Conservation (phyloP, 2,888 invertebrate genomes). For the Synanthedon andrenaeformis region DNA sequence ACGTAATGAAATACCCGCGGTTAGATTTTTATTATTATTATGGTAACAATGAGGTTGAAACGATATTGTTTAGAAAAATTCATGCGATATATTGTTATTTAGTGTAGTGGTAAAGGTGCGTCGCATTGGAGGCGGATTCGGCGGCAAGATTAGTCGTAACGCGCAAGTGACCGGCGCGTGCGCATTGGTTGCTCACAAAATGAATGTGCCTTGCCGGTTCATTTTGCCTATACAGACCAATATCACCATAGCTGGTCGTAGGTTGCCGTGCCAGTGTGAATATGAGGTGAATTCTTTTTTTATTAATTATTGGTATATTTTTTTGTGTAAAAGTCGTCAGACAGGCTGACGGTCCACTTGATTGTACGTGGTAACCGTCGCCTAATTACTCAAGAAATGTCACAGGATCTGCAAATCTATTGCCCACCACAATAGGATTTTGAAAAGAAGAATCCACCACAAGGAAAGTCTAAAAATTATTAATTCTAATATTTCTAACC, state of each 20-base stretch:
- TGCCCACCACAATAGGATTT: neutral
- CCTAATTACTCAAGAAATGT: neutral
- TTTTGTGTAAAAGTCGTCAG: too few relatives aligned
- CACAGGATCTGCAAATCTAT: neutral
- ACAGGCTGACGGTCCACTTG: too few relatives aligned
- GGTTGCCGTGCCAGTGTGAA: slow-evolving; percentile 61
- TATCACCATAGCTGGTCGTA: slow-evolving; percentile 69
- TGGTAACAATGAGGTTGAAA: too few relatives aligned
- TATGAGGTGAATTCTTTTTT: slow-evolving; percentile 61
- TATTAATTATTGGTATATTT: neutral
- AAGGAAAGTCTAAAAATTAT: too few relatives aligned
- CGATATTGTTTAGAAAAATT: too few relatives aligned
- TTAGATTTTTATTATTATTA: too few relatives aligned
- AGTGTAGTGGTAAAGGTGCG: slow-evolving; percentile 72
- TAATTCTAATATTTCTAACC: too few relatives aligned
- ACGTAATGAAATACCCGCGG: too few relatives aligned
- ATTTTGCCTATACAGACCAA: slow-evolving; percentile 73
- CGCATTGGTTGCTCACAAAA: slow-evolving; percentile 70
- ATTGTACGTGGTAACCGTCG: too few relatives aligned
- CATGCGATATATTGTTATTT: slow-evolving; percentile 6
- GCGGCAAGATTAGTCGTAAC: slow-evolving; percentile 73
- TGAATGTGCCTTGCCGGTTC: slow-evolving; percentile 72
- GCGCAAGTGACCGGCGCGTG: slow-evolving; percentile 68
- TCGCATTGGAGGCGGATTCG: slow-evolving; percentile 75
- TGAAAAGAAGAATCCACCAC: too few relatives aligned